Conservation (phyloP, 37 sponge, comb jelly and placozoan species). For the Chondrosia reniformis region DNA sequence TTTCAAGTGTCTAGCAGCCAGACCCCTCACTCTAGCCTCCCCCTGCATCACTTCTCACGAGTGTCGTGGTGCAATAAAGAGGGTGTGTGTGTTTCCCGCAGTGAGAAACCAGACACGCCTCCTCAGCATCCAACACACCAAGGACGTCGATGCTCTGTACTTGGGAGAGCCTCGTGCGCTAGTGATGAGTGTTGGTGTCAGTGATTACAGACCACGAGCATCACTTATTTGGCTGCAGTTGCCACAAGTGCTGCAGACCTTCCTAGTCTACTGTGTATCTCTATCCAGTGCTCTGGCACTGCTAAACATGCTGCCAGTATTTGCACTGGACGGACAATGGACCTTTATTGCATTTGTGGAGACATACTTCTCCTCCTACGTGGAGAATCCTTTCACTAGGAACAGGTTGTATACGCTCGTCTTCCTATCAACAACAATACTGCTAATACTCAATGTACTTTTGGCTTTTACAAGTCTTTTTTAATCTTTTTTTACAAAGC, state of each 20-base stretch:
- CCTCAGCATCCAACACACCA: constrained; percentile 65
- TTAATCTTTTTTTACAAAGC: background rate
- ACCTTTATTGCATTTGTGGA: constrained; percentile 68
- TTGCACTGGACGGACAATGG: constrained; percentile 93
- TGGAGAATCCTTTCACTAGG: background rate
- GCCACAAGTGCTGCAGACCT: constrained; percentile 68
- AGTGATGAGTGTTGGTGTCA: constrained; percentile 33
- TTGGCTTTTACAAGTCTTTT: background rate
- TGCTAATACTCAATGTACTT: background rate
- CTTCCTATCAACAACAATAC: background rate
- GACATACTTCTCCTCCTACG: constrained; percentile 7
- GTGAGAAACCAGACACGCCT: constrained; percentile 38
- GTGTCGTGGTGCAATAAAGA: constrained; percentile 34
- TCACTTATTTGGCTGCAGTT: constrained; percentile 49
- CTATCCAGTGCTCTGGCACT: constrained; percentile 91
- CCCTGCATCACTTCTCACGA: constrained; percentile 58
- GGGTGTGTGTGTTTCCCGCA: constrained; percentile 63
- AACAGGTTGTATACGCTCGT: background rate
- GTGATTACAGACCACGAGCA: constrained; percentile 54
- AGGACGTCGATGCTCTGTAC: constrained; percentile 61
- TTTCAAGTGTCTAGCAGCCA: constrained; percentile 64
- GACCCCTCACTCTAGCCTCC: constrained; percentile 31
- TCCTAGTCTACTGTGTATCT: constrained; percentile 72
- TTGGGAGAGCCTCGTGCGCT: constrained; percentile 74
- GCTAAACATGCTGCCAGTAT: constrained; percentile 86